Percentiles rank a stretch among this genome's conserved stretches.
Evolutionary conservation across 2,113 vertebrate species (phyloP).

Genomic region (Aspidoscelis tigris): DNA sequence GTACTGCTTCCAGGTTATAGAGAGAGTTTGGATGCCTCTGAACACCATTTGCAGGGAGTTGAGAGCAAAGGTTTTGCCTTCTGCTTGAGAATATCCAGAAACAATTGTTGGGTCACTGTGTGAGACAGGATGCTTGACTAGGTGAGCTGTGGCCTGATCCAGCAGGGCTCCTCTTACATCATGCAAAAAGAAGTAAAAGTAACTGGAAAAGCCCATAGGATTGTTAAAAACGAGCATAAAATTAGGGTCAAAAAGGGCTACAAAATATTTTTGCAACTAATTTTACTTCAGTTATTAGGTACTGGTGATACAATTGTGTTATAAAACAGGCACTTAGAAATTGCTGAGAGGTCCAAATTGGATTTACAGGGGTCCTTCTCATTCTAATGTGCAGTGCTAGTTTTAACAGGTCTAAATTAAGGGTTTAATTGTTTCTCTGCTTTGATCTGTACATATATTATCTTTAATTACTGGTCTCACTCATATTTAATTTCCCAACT

Average conservation of each 20-base stretch:
- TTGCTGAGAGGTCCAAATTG: not conserved
- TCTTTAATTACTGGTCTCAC: slow-evolving; percentile 42
- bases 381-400: slow-evolving; percentile 17
- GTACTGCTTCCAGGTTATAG: too few relatives aligned
- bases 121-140: too few relatives aligned
- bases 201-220: not conserved
- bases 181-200: not conserved
- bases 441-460: slow-evolving; percentile 37
- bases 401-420: slow-evolving; percentile 31
- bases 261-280: not conserved
- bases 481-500: slow-evolving; percentile 39
- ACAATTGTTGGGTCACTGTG: too few relatives aligned
- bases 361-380: not conserved
- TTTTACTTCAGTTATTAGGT: not conserved
- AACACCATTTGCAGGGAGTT: too few relatives aligned
- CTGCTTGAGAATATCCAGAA: too few relatives aligned
- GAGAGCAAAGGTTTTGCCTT: too few relatives aligned
- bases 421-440: slow-evolving; percentile 19
- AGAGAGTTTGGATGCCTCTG: too few relatives aligned
- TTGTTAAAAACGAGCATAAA: not conserved
- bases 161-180: not conserved
- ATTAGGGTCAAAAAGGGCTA: not conserved
- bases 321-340: slow-evolving; percentile 7
- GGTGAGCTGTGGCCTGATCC: too few relatives aligned
- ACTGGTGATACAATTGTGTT: not conserved